phyloP scores from a whole-genome alignment of 2,888 invertebrate species.

The Tipula confusa region DNA sequence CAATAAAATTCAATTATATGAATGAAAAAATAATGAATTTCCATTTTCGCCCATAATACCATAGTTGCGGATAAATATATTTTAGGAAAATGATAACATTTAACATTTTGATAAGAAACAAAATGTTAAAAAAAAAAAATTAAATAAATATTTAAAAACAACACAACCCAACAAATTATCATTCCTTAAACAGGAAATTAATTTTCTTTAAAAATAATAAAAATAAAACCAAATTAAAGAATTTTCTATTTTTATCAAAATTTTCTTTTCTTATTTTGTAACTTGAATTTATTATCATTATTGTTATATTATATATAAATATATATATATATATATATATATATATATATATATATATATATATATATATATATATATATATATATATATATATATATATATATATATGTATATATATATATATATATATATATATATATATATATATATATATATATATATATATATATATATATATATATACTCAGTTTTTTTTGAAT shows the following conservation, averaged over 20 bases:
- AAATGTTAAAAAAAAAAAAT: neutral
- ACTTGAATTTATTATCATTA: slow-evolving; percentile 25
- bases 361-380: neutral
- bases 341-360: neutral
- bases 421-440: neutral
- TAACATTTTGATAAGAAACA: neutral
- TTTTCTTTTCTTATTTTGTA: neutral
- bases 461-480: neutral
- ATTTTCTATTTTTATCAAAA: neutral
- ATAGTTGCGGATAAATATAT: neutral
- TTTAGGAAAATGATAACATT: neutral
- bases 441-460: neutral
- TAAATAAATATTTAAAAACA: neutral
- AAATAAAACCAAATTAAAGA: neutral
- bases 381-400: neutral
- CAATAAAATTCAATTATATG: slow-evolving; percentile 8
- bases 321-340: neutral
- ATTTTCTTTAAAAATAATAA: neutral
- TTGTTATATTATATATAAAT: neutral
- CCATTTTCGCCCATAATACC: neutral
- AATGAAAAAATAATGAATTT: neutral
- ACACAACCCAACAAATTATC: neutral
- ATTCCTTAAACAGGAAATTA: slow-evolving; percentile 1
- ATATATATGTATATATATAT: neutral
- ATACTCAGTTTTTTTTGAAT: neutral